A percentile compares a stretch with the other conserved stretches of the same genome.
Evolutionary conservation across 1,140 invertebrate genomes (phyloP).

Genomic region (Orius insidiosus): DNA sequence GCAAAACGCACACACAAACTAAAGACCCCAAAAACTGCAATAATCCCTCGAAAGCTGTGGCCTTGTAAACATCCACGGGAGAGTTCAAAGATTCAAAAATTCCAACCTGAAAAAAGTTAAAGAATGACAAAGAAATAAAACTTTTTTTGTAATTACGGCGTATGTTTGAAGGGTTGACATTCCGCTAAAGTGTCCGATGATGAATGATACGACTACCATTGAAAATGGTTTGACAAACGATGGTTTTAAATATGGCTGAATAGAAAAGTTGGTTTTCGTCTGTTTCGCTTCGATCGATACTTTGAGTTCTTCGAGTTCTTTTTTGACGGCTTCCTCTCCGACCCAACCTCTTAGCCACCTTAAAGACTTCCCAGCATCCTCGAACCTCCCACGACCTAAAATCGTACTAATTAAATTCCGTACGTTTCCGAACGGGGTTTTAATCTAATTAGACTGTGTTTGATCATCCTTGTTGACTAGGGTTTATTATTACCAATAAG

Average conservation of each 20-base stretch:
- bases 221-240: slow-evolving; percentile 42
- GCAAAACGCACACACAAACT: slow-evolving; percentile 42
- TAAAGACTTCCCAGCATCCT: slow-evolving; percentile 31
- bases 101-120: slow-evolving; percentile 21
- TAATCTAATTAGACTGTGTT: background rate
- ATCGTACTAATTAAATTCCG: background rate
- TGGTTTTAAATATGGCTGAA: slow-evolving; percentile 18
- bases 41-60: slow-evolving; percentile 47
- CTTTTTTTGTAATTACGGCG: slow-evolving; percentile 30
- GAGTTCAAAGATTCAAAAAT: slow-evolving; percentile 48
- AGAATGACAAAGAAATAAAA: background rate
- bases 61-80: slow-evolving; percentile 52
- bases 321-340: slow-evolving; percentile 28
- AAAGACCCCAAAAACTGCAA: slow-evolving; percentile 44
- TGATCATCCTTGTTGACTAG: too few species aligned
- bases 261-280: slow-evolving; percentile 1
- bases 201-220: slow-evolving; percentile 41
- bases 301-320: slow-evolving; percentile 33
- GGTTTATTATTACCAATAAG: slow-evolving; percentile 28
- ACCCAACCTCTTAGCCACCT: slow-evolving; percentile 48
- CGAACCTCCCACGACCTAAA: slow-evolving; percentile 23
- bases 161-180: slow-evolving; percentile 49
- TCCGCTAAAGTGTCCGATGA: slow-evolving; percentile 48
- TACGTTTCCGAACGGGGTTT: background rate
- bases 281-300: background rate